These are phyloP conservation scores for Syrista parreyssii DNA, from an alignment of 2,888 invertebrate genomes.

Conservation along the genomic window DNA sequence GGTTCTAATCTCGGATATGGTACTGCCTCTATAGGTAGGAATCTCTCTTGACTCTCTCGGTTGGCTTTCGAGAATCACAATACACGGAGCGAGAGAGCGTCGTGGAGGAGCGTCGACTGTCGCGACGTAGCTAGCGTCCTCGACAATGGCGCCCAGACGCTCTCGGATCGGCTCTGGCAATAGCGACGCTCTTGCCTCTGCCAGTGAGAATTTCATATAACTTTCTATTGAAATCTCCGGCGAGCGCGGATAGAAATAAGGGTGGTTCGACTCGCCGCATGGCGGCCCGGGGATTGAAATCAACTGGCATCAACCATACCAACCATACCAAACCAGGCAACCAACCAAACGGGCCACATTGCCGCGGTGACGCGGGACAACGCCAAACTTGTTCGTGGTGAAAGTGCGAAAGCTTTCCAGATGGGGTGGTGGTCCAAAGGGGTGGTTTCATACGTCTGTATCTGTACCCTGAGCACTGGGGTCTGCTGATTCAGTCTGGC, in stretches of 20 bases:
- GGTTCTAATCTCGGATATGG: slow-evolving; percentile 45
- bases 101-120: slow-evolving; percentile 31
- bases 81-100: slow-evolving; percentile 12
- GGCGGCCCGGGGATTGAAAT: slow-evolving; percentile 32
- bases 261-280: slow-evolving; percentile 8
- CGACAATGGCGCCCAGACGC: slow-evolving; percentile 47
- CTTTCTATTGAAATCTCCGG: slow-evolving; percentile 53
- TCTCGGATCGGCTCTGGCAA: slow-evolving; percentile 46
- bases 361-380: not conserved
- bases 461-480: not conserved
- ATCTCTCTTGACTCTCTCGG: slow-evolving; percentile 7
- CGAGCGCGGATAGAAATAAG: slow-evolving; percentile 36
- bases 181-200: slow-evolving; percentile 34
- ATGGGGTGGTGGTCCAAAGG: not conserved
- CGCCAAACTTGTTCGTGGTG: not conserved
- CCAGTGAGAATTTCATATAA: slow-evolving; percentile 51
- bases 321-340: slow-evolving; percentile 15
- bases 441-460: not conserved
- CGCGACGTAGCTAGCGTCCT: slow-evolving; percentile 33
- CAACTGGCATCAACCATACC: slow-evolving; percentile 23
- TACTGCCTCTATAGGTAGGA: slow-evolving; percentile 6
- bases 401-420: not conserved
- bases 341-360: not conserved
- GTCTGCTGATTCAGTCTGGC: not conserved
- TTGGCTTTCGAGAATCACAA: slow-evolving; percentile 14